Conservation (phyloP, 2,797 vertebrate genomes). For the Tokudaia tokunoshimensis region DNA sequence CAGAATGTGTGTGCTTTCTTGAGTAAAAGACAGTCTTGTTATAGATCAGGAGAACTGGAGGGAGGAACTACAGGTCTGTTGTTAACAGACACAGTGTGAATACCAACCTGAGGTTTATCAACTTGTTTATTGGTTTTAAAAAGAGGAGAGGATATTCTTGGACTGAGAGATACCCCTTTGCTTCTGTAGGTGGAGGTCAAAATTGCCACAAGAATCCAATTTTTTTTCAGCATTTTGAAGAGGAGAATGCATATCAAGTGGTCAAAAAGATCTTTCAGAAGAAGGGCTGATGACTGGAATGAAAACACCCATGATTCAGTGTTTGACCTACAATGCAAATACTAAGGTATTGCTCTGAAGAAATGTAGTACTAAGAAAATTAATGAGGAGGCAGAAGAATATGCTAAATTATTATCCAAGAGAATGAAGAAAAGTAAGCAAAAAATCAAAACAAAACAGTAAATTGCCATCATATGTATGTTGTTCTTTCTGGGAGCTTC, state of each 20-base stretch:
- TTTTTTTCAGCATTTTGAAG: too few species aligned
- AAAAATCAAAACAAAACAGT: too few species aligned
- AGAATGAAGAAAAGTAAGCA: background rate
- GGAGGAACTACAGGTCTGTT: background rate
- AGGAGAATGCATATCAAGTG: background rate
- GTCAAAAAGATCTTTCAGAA: background rate
- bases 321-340: background rate
- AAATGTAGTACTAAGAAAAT: background rate
- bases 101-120: background rate
- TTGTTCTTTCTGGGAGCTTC: background rate
- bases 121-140: background rate
- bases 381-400: background rate
- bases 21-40: background rate
- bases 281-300: too few species aligned
- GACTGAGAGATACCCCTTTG: background rate
- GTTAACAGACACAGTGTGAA: background rate
- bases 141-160: background rate
- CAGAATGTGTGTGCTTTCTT: background rate
- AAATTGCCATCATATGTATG: background rate
- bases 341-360: background rate
- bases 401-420: background rate
- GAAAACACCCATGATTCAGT: background rate
- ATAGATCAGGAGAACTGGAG: background rate
- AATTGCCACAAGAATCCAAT: background rate
- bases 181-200: background rate